Evolutionary conservation across 2,888 invertebrate genomes (phyloP), one percentile per base, ranked within the genome.

Genomic region (Nemurella pictetii): DNA sequence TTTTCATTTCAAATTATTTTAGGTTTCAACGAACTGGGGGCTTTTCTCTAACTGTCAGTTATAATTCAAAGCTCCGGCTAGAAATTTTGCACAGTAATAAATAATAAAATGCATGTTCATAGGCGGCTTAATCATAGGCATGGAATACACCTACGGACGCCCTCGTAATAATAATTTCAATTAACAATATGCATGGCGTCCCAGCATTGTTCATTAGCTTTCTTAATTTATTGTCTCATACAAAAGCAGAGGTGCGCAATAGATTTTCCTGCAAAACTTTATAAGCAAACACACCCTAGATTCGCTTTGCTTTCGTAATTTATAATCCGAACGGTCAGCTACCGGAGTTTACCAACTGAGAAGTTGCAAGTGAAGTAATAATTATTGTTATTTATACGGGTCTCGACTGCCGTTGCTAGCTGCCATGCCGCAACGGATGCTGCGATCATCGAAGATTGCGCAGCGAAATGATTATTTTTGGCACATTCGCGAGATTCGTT

Each of bases 401-500:
- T n/a, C n/a, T n/a, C n/a, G n/a, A n/a, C n/a, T n/a, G n/a, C n/a
- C n/a, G n/a, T n/a, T n/a, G n/a, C n/a, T n/a, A n/a, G 32, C 55
- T 2, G 2, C 20, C 15, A 55, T 7, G 55, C 55, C 12, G 55
- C 55, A 15, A 7, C 20, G 55, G 55, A 55, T 55, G 15, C 32
- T 20, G 20, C 20, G 3, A 20, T 55, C 55, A 35, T 35, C 12
- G 20, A 55, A 55, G 20, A 55, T 55, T 55, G 9, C 55, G 20
- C 55, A 55, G 2, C 9, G 20, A 55, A 20, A 75, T 75, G 75
- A 75, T 75, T 75, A 75, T 75, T 80, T 80, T 30, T 80, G 80
- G 80, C 80, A 80, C 32, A 80, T 80, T 80, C 30, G 80, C 29
- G n/a, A 30, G 25, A 15, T 80, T 30, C 30, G 29, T 32, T 80